These are phyloP conservation scores for Lophochroa leadbeateri DNA, from an alignment of 2,113 vertebrate genomes.

Conservation along the genomic window DNA sequence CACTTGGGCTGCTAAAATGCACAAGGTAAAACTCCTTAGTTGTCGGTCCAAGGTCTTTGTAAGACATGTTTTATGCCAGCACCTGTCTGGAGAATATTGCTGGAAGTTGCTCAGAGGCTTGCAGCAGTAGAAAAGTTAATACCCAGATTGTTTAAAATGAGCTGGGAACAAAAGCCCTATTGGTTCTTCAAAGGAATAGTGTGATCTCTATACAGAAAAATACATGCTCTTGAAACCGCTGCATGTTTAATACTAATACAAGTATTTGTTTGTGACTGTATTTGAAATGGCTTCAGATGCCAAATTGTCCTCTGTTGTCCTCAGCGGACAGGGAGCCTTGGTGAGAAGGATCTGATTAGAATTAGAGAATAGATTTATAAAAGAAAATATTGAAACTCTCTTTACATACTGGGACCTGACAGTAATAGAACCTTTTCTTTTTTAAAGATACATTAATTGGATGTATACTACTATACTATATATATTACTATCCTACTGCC, in stretches of 20 bases:
- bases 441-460: neutral
- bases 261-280: conserved; percentile 38
- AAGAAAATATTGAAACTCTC: conserved; percentile 23
- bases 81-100: conserved; percentile 44
- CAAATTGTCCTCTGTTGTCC: conserved; percentile 35
- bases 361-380: neutral
- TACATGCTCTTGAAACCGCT: neutral
- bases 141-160: conserved; percentile 39
- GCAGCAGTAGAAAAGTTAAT: neutral
- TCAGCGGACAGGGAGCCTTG: neutral
- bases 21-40: neutral
- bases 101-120: conserved; percentile 22
- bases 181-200: conserved; percentile 47
- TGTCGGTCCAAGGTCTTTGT: conserved; percentile 49
- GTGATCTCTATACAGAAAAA: neutral
- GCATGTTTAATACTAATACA: conserved; percentile 42
- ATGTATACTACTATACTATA: neutral
- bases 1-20: neutral
- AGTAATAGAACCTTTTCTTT: neutral
- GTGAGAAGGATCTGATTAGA: neutral
- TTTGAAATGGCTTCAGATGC: conserved; percentile 37
- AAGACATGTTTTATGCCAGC: conserved; percentile 14
- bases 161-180: conserved; percentile 13
- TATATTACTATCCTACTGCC: neutral
- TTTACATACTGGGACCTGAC: neutral